phyloP scores from a whole-genome alignment of 2,888 invertebrate genomes.

The Timandra comae region DNA sequence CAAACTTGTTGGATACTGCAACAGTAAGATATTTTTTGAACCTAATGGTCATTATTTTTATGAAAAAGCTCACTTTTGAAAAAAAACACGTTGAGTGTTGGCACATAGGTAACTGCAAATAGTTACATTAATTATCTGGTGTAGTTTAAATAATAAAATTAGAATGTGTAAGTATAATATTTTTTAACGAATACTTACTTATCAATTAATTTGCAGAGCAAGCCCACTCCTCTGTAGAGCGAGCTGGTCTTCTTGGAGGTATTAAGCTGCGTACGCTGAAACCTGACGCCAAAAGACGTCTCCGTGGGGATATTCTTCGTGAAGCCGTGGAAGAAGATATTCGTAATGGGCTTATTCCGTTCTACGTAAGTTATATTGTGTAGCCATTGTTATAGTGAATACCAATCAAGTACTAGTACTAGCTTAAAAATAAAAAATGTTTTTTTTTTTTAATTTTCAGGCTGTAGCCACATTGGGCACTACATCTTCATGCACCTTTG shows the following conservation, averaged over 20 bases:
- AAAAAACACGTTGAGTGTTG: too few species aligned
- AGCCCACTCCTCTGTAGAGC: conserved; percentile 95
- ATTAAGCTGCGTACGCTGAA: conserved; percentile 85
- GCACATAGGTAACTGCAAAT: too few species aligned
- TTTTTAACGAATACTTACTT: too few species aligned
- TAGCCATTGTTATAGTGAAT: background rate
- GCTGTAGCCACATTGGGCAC: conserved; percentile 94
- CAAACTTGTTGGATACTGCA: conserved; percentile 91
- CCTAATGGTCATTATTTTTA: too few species aligned
- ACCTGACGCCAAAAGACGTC: conserved; percentile 82
- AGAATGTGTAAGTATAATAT: too few species aligned
- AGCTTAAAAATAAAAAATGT: too few species aligned
- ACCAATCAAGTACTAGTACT: too few species aligned
- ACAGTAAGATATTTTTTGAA: too few species aligned
- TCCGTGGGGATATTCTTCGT: conserved; percentile 85
- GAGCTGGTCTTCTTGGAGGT: conserved; percentile 93
- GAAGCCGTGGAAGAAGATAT: conserved; percentile 90
- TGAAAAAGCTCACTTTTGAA: too few species aligned
- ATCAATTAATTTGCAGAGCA: conserved; percentile 80
- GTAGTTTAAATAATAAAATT: too few species aligned
- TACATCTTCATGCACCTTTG: conserved; percentile 97
- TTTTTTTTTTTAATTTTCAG: conserved; percentile 52
- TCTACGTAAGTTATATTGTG: conserved; percentile 85
- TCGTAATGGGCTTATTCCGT: conserved; percentile 93
- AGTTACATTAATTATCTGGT: too few species aligned